Evolutionary conservation across 1,140 invertebrate species (phyloP), one percentile per base, ranked within the genome.

Genomic region (Neotoxoptera formosana): DNA sequence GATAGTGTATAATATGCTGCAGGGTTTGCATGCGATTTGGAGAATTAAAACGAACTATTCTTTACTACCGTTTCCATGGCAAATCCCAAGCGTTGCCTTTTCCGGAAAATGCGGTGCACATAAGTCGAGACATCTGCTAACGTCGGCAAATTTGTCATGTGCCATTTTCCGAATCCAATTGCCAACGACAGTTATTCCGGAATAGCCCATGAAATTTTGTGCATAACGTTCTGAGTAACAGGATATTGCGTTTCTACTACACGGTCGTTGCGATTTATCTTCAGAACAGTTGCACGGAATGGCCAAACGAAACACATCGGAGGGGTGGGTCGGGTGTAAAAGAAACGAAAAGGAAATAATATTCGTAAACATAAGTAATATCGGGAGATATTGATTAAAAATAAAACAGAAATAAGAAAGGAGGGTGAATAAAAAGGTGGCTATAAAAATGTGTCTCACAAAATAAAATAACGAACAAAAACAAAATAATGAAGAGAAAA

Each of bases 341-440:
- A 34, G 34, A 36, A 90, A 90, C 53, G 34, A n/a, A 34, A 56
- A 7, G 81, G 67, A 93, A 93, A 93, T 86, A 53, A 93, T 93
- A 86, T 93, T 93, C 91, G 91, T 86, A 93, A 84, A 93, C 91
- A 93, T 56, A 84, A 93, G 91, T 84, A 92, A 92, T 92, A 93
- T 56, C 34, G 91, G 81, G 81, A 21, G 14, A 84, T 86, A 93
- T 93, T 86, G 91, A 93, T 93, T 93, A 86, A 92, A 81, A 92
- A 93, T 47, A 86, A 92, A 48, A 76, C 34, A 92, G 51, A 45
- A 76, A 84, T 20, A 45, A 41, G 21, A 91, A 81, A 83, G 25
- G 9, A 23, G 45, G 56, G 67, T 0, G 23, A 41, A 53, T 56
- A 67, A 41, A 67, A 90, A 91, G 45, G 53, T 76, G 90, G 45